Percentiles rank a stretch among this genome's conserved stretches.
Conservation (phyloP, 1,140 invertebrate genomes). For the Drosophila teissieri region DNA sequence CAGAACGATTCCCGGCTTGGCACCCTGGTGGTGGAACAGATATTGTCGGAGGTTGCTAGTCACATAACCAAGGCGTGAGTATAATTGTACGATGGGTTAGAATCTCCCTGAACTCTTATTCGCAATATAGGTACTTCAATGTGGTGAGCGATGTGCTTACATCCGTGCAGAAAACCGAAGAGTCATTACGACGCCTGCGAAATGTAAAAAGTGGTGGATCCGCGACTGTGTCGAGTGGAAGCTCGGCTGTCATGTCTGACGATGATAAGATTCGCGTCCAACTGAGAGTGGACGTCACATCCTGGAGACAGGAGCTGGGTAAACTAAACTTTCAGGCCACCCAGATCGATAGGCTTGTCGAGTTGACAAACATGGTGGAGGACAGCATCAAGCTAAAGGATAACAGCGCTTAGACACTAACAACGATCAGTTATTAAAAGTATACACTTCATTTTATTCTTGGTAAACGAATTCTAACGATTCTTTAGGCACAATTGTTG, state of each 20-base stretch:
- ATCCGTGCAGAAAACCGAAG: slow-evolving; percentile 97
- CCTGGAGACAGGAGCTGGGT: slow-evolving; percentile 84
- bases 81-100: not conserved
- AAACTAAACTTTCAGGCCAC: slow-evolving; percentile 67
- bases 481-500: slow-evolving; percentile 70
- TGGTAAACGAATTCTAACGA: slow-evolving; percentile 55
- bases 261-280: slow-evolving; percentile 97
- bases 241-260: slow-evolving; percentile 87
- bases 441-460: slow-evolving; percentile 65
- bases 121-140: slow-evolving; percentile 89
- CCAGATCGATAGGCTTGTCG: slow-evolving; percentile 63
- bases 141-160: slow-evolving; percentile 94
- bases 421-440: slow-evolving; percentile 27
- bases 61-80: slow-evolving; percentile 89
- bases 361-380: slow-evolving; percentile 70
- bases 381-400: slow-evolving; percentile 74
- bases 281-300: slow-evolving; percentile 93
- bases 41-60: slow-evolving; percentile 87
- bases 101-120: not conserved
- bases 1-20: slow-evolving; percentile 86
- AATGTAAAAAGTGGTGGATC: slow-evolving; percentile 88
- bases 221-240: slow-evolving; percentile 73
- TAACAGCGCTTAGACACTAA: slow-evolving; percentile 19
- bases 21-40: slow-evolving; percentile 85
- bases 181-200: slow-evolving; percentile 94